These are phyloP conservation scores for Cryptocephalus primarius DNA, from an alignment of 2,888 invertebrate genomes.

Conservation along the genomic window DNA sequence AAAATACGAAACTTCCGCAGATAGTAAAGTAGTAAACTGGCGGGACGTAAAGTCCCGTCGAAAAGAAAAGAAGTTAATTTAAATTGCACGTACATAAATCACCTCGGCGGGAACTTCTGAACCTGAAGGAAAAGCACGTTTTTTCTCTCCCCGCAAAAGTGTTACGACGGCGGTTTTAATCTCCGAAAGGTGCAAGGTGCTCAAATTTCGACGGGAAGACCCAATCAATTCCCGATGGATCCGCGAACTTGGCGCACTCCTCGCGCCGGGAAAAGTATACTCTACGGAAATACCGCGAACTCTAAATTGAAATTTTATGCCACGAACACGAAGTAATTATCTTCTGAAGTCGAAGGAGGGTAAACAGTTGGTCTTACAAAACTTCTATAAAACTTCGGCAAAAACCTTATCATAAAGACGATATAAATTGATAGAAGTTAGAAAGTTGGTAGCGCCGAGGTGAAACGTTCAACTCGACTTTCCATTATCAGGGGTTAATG, in stretches of 20 bases:
- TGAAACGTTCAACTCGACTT: no score
- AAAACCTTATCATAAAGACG: background rate
- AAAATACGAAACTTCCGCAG: no score
- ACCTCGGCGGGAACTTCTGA: no score
- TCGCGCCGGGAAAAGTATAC: slow-evolving; percentile 13
- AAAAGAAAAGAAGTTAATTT: no score
- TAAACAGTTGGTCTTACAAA: slow-evolving; percentile 8
- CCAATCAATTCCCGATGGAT: slow-evolving; percentile 31
- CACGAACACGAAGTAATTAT: slow-evolving; percentile 8
- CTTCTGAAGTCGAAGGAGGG: slow-evolving; percentile 4
- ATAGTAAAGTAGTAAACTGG: no score
- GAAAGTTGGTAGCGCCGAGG: no score
- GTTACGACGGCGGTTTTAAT: no score
- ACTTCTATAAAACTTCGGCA: slow-evolving; percentile 4
- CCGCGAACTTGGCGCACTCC: slow-evolving; percentile 22
- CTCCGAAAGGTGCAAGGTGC: slow-evolving; percentile 20
- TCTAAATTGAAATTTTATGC: slow-evolving; percentile 17
- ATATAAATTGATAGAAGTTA: slow-evolving; percentile 2
- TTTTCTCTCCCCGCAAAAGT: no score
- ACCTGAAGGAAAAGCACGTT: no score
- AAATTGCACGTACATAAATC: no score
- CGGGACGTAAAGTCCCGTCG: no score
- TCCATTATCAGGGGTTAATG: no score
- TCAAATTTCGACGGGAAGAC: slow-evolving; percentile 25
- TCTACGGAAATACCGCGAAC: slow-evolving; percentile 8